Conservation (phyloP, 2,888 invertebrate species). For the Eudasyphora cyanicolor region DNA sequence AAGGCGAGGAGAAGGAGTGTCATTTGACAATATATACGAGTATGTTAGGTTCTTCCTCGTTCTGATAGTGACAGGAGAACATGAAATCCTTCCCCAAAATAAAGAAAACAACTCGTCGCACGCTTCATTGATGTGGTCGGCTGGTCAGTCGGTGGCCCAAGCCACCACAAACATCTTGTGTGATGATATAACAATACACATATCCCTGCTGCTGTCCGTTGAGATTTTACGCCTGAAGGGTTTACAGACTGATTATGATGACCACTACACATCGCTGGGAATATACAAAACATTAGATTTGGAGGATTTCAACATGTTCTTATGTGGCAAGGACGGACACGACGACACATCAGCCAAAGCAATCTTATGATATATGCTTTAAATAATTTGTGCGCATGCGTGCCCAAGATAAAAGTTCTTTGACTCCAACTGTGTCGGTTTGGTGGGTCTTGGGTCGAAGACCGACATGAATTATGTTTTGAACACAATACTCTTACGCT, state of each 20-base stretch:
- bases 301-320: not conserved
- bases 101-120: not conserved
- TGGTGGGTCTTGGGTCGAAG: constrained; percentile 58
- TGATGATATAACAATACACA: constrained; percentile 18
- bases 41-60: not conserved
- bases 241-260: constrained; percentile 73
- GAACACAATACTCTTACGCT: constrained; percentile 53
- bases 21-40: constrained; percentile 27
- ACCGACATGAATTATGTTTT: constrained; percentile 46
- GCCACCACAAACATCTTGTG: not conserved
- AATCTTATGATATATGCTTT: constrained; percentile 20
- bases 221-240: constrained; percentile 75
- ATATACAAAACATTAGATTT: constrained; percentile 20
- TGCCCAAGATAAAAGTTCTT: constrained; percentile 66
- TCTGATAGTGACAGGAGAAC: not conserved
- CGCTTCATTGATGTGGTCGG: constrained; percentile 6
- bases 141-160: not conserved
- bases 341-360: not conserved
- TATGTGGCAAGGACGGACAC: not conserved
- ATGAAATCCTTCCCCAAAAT: not conserved
- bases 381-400: constrained; percentile 60
- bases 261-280: not conserved
- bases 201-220: constrained; percentile 65
- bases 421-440: constrained; percentile 69
- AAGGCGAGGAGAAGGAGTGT: not conserved